Conservation (phyloP, 2,797 vertebrate genomes). For the Sparidentex hasta region DNA sequence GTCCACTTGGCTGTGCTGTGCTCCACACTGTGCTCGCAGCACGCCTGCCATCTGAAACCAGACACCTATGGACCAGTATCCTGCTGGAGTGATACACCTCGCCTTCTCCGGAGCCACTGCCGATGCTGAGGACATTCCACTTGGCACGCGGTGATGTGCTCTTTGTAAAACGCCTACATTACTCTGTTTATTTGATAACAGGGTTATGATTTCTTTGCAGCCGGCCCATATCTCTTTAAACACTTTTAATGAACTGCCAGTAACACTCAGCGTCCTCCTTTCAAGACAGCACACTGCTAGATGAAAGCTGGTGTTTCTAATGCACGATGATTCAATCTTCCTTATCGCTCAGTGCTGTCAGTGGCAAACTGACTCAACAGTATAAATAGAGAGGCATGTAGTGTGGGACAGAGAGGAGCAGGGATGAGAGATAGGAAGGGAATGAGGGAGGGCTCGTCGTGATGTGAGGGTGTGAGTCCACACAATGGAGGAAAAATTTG, state of each 20-base stretch:
- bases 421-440: constrained; percentile 71
- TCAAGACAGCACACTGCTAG: constrained; percentile 43
- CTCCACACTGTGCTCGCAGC: constrained; percentile 83
- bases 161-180: constrained; percentile 2
- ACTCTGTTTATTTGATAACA: constrained; percentile 27
- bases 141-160: constrained; percentile 38
- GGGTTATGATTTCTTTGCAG: constrained; percentile 23
- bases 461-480: constrained; percentile 76
- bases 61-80: constrained; percentile 79
- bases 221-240: constrained; percentile 20
- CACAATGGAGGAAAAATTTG: constrained; percentile 65
- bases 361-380: constrained; percentile 79
- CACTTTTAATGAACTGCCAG: constrained; percentile 44
- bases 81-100: constrained; percentile 62
- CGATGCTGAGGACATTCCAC: constrained; percentile 68
- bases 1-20: constrained; percentile 88
- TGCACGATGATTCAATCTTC: constrained; percentile 76
- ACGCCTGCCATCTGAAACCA: constrained; percentile 80
- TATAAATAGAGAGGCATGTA: constrained; percentile 79
- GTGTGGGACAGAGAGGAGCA: constrained; percentile 77
- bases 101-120: constrained; percentile 59
- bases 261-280: constrained; percentile 42
- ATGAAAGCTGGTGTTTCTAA: constrained; percentile 67
- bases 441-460: constrained; percentile 72
- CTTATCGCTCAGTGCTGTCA: constrained; percentile 74